A percentile compares a stretch with the other conserved stretches of the same genome.
Evolutionary conservation across 1,140 invertebrate species (phyloP).

Genomic region (Drosophila triauraria): DNA sequence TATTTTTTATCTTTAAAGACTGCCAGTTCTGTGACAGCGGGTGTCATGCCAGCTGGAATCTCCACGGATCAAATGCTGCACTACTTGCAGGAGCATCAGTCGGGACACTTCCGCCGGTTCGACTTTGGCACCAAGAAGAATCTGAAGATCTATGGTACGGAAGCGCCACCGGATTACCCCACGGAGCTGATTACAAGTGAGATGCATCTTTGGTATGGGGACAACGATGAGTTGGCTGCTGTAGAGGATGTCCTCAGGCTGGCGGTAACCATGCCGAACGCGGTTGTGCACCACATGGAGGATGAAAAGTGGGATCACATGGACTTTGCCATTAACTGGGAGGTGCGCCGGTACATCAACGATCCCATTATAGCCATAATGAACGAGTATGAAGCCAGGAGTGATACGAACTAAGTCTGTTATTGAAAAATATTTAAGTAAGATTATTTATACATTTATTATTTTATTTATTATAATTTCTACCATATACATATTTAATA

Average conservation of each 20-base stretch:
- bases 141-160: conserved; percentile 80
- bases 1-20: conserved; percentile 45
- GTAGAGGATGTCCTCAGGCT: conserved; percentile 26
- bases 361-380: conserved; percentile 85
- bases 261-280: conserved; percentile 34
- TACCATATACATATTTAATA: too few species aligned
- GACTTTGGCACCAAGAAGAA: conserved; percentile 84
- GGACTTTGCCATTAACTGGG: conserved; percentile 85
- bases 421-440: too few species aligned
- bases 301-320: conserved; percentile 35
- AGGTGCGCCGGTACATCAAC: conserved; percentile 82
- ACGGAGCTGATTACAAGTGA: conserved; percentile 64
- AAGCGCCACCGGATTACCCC: conserved; percentile 87
- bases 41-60: conserved; percentile 90
- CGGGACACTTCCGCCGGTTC: conserved; percentile 80
- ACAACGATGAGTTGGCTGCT: conserved; percentile 86
- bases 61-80: conserved; percentile 90
- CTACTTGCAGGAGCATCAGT: conserved; percentile 87
- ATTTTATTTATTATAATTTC: too few species aligned
- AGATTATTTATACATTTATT: too few species aligned
- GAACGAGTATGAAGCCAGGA: conserved; percentile 53
- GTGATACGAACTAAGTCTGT: background rate
- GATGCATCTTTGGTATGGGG: conserved; percentile 89
- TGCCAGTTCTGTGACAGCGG: conserved; percentile 86
- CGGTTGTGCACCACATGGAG: conserved; percentile 48